These are phyloP conservation scores for Muntiacus reevesi DNA, from an alignment of 2,113 vertebrate genomes.

Conservation along the genomic window DNA sequence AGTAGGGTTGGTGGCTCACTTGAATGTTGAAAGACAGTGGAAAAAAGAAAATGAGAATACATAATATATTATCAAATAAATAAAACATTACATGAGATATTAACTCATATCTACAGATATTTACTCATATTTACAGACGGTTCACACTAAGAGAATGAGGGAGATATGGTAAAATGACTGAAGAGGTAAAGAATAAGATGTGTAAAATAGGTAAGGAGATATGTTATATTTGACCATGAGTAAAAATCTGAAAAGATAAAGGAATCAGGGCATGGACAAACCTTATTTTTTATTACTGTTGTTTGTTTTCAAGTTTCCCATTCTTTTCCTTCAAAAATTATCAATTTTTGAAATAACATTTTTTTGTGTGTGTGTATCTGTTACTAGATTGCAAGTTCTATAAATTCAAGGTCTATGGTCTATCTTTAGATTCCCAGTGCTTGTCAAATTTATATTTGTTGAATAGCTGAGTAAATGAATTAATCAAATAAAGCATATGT, in stretches of 20 bases:
- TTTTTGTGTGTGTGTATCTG: neutral
- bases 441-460: neutral
- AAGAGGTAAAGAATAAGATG: fast-evolving
- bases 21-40: neutral
- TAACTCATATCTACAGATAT: fast-evolving
- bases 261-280: fast-evolving
- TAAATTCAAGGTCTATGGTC: fast-evolving
- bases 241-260: neutral
- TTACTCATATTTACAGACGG: too few species aligned
- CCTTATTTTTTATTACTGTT: fast-evolving
- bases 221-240: fast-evolving
- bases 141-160: fast-evolving
- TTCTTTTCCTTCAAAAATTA: neutral
- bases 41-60: neutral
- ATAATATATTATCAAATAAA: neutral
- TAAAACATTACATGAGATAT: neutral
- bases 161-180: fast-evolving
- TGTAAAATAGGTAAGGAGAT: fast-evolving
- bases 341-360: neutral
- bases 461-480: neutral
- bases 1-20: fast-evolving
- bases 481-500: neutral
- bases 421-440: neutral
- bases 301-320: fast-evolving
- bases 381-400: fast-evolving